phyloP scores from a whole-genome alignment of 2,888 invertebrate genomes.

The Tipula lateralis region DNA sequence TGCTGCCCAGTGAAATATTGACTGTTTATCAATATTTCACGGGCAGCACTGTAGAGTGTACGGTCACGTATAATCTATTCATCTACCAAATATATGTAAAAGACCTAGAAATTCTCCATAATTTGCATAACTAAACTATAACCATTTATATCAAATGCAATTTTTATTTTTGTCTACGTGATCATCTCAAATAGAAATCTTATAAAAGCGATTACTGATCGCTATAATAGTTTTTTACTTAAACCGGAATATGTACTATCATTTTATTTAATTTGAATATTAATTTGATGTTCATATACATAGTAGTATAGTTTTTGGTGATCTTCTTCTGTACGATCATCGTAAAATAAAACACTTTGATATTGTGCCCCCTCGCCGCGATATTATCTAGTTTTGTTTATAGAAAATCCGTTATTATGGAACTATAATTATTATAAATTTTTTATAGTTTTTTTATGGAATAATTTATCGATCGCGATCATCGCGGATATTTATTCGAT shows the following conservation, averaged over 20 bases:
- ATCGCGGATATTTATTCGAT: neutral
- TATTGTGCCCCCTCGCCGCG: neutral
- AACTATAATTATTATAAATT: neutral
- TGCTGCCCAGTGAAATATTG: no score
- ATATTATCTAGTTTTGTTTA: neutral
- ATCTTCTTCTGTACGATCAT: neutral
- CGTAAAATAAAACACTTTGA: neutral
- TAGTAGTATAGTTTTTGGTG: no score
- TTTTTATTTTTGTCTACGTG: no score
- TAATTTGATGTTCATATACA: neutral
- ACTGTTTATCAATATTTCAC: no score
- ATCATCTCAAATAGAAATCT: no score
- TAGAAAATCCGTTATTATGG: neutral
- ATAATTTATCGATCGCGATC: conserved; percentile 4
- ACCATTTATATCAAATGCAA: no score
- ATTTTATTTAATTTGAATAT: conserved; percentile 9
- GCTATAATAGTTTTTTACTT: neutral
- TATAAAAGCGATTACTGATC: no score
- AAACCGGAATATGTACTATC: neutral
- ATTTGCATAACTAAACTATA: no score
- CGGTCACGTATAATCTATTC: no score
- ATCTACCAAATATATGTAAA: no score
- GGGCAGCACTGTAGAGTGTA: no score
- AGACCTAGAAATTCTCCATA: no score
- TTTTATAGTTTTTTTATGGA: neutral